Base-by-base conservation (phyloP, 1,140 invertebrate species). In the Archegozetes longisetosus region DNA sequence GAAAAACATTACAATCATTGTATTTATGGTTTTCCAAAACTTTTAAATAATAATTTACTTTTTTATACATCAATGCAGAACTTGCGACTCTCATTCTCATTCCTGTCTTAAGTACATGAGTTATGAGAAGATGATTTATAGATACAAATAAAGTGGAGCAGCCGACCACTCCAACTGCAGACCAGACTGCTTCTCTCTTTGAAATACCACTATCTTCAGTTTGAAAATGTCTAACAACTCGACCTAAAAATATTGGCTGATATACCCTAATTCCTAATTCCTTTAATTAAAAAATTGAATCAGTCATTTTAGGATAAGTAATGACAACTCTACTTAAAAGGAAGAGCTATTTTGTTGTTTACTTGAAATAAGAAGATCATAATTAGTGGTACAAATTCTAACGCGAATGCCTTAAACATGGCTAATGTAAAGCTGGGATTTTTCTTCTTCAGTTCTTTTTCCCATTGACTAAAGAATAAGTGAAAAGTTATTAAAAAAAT, bases 161-260 rank as follows among this genome's bases (percentile, higher is more conserved):
- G n/a, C 76, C 78, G 78, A 46, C 40, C 88, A 72, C 14, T 82
- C 79, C 63, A 83, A 81, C 50, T 86, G 63, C 76, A 9, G 58
- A 63, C 6, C 62, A 24, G 0, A 60, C 55, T 23, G 64, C 62
- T 13, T 60, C 40, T n/a, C 14, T 25, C 25, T 26, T 59, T 6
- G 23, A 26, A 13, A 58, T 53, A n/a, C n/a, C n/a, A 55, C 9
- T 40, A n/a, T n/a, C 58, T 22, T 23, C 47, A 12, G 4, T 23
- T 28, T 57, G 26, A 23, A 67, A 66, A 48, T 67, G 61, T 22
- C 61, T 27, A 22, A 67, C 55, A 2, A 67, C n/a, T n/a, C 40
- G 58, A 24, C 62, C 62, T 1, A 63, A 9, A 9, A 55, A 47
- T 12, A 63, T 22, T 3, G 58, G 58, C 51, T 63, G 62, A 32